phyloP scores from a whole-genome alignment of 2,113 vertebrate species.

The Merops nubicus region DNA sequence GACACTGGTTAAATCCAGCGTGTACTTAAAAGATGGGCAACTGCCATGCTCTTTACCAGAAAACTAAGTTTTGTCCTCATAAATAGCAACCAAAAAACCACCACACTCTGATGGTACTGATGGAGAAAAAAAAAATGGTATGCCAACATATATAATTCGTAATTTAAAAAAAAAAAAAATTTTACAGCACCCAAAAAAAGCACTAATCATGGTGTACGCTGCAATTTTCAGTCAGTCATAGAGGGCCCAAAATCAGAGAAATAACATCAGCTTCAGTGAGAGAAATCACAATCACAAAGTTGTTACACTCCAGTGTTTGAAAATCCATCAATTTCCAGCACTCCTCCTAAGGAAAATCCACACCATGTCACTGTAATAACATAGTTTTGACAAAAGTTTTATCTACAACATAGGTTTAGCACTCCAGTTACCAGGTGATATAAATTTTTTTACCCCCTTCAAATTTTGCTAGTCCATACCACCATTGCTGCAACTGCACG shows the following conservation, averaged over 20 bases:
- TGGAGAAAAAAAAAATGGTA: background rate
- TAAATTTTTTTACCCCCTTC: background rate
- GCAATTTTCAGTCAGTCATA: background rate
- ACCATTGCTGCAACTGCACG: background rate
- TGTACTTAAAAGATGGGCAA: background rate
- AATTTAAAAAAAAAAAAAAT: no score
- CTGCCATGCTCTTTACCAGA: background rate
- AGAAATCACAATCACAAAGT: background rate
- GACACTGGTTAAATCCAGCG: background rate
- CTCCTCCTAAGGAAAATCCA: background rate
- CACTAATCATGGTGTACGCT: background rate
- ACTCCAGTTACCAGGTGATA: background rate
- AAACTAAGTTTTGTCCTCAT: background rate
- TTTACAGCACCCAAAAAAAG: background rate
- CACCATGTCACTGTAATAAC: background rate
- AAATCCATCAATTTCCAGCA: background rate
- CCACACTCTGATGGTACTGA: accelerated
- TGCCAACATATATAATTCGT: background rate
- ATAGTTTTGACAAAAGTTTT: background rate
- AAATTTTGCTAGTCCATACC: background rate
- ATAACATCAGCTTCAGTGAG: background rate
- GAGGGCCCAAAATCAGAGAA: background rate
- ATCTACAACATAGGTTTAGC: background rate
- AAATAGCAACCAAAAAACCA: background rate
- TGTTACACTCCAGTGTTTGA: background rate